Conservation (phyloP, 2,113 vertebrate genomes). For the Zosterops borbonicus region DNA sequence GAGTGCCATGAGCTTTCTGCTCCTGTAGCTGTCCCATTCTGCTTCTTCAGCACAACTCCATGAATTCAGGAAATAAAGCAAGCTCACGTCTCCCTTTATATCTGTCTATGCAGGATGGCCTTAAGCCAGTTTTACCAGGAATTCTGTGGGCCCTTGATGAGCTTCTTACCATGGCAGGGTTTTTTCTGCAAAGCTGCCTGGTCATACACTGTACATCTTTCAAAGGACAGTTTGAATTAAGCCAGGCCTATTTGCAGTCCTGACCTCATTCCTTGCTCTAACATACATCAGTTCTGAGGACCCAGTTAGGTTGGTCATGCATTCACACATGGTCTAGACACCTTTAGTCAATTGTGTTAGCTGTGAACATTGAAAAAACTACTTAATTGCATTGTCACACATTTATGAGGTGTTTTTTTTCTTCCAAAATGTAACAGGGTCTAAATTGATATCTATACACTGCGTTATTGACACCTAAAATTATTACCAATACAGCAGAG, state of each 20-base stretch:
- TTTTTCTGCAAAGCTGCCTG: not conserved
- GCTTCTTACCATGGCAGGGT: not conserved
- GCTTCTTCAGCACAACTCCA: constrained; percentile 8
- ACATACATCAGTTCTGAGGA: not conserved
- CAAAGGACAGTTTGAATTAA: not conserved
- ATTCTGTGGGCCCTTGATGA: not conserved
- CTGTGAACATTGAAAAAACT: not conserved
- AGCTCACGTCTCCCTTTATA: not conserved
- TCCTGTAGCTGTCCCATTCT: not conserved
- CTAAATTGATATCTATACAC: not conserved
- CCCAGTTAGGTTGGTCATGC: not conserved
- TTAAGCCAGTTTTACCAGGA: not conserved
- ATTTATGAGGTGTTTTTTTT: not conserved
- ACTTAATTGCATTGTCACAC: not conserved
- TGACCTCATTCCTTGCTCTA: not conserved
- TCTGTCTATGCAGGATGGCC: not conserved
- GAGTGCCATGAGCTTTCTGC: not conserved
- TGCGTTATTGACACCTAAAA: not conserved
- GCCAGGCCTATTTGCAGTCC: not conserved
- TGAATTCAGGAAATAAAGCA: not conserved
- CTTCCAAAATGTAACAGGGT: not conserved
- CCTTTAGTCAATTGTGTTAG: not conserved
- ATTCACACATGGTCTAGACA: not conserved
- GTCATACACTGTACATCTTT: not conserved
- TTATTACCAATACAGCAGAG: not conserved